Percentiles rank a stretch among this genome's conserved stretches.
These are phyloP conservation scores for Sebastes hubbsi DNA, from an alignment of 2,797 vertebrate genomes.

Conservation along the genomic window DNA sequence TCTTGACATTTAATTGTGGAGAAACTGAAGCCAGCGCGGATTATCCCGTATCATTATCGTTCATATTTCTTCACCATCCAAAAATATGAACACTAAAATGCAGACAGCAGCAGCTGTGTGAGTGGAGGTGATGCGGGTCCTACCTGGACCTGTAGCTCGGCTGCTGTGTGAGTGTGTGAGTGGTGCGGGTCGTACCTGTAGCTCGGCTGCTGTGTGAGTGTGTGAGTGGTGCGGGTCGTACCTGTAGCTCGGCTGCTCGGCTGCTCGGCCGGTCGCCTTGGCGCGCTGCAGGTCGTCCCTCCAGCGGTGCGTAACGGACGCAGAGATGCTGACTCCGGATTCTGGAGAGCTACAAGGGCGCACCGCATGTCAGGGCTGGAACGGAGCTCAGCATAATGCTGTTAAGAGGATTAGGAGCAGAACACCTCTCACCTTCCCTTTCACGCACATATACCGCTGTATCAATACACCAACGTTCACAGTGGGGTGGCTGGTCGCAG, in stretches of 20 bases:
- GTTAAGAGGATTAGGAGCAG: constrained; percentile 87
- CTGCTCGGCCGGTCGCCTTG: constrained; percentile 11
- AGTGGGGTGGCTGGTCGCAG: neutral
- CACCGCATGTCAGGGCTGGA: constrained; percentile 74
- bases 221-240: constrained; percentile 25
- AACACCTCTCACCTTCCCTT: constrained; percentile 60
- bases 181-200: constrained; percentile 52
- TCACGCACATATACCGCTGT: constrained; percentile 51
- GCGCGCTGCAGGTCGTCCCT: constrained; percentile 28
- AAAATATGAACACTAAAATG: neutral
- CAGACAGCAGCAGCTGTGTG: neutral
- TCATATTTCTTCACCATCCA: neutral
- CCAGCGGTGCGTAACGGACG: constrained; percentile 74
- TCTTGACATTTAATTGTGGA: neutral
- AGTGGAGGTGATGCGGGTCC: too few species aligned
- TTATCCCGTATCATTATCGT: constrained; percentile 1
- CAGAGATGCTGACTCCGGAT: constrained; percentile 77
- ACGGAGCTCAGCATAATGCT: constrained; percentile 84
- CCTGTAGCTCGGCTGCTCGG: constrained; percentile 43
- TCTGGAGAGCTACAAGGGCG: constrained; percentile 81
- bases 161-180: neutral
- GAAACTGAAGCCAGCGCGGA: neutral
- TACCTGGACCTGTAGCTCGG: too few species aligned
- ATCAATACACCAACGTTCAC: constrained; percentile 56
- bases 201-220: neutral